phyloP scores from a whole-genome alignment of 2,113 vertebrate genomes.

The Cervus canadensis region DNA sequence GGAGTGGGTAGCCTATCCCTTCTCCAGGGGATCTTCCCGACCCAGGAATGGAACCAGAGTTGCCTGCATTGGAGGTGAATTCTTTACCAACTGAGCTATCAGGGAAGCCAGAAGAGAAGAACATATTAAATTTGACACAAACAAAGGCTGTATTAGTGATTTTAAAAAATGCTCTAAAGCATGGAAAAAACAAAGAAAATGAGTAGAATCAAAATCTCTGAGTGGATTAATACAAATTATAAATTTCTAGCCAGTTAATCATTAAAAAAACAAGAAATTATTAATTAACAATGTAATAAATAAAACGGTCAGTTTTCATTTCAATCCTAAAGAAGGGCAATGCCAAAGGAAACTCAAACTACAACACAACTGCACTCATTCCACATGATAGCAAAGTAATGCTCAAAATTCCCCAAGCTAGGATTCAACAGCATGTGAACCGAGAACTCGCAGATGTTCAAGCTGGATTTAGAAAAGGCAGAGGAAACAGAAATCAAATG shows the following conservation, averaged over 20 bases:
- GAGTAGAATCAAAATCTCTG: background rate
- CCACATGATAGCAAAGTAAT: background rate
- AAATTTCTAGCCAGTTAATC: background rate
- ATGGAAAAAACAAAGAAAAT: background rate
- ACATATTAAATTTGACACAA: background rate
- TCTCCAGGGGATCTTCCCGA: background rate
- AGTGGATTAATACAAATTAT: background rate
- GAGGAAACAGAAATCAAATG: background rate
- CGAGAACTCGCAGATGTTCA: background rate
- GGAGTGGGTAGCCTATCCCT: background rate
- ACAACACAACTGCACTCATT: background rate
- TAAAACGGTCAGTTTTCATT: background rate
- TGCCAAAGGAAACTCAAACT: background rate
- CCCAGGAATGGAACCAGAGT: background rate
- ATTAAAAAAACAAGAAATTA: background rate
- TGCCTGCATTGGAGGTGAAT: rapidly evolving
- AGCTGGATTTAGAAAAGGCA: background rate
- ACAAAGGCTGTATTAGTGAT: background rate
- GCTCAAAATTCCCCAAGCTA: background rate
- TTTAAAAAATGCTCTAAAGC: background rate
- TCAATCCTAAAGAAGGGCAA: background rate
- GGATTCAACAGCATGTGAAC: background rate
- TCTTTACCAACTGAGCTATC: background rate
- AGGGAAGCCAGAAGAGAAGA: background rate
- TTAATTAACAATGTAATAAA: background rate